Conservation (phyloP, 2,113 vertebrate species). For the Forbesichthys agassizii region DNA sequence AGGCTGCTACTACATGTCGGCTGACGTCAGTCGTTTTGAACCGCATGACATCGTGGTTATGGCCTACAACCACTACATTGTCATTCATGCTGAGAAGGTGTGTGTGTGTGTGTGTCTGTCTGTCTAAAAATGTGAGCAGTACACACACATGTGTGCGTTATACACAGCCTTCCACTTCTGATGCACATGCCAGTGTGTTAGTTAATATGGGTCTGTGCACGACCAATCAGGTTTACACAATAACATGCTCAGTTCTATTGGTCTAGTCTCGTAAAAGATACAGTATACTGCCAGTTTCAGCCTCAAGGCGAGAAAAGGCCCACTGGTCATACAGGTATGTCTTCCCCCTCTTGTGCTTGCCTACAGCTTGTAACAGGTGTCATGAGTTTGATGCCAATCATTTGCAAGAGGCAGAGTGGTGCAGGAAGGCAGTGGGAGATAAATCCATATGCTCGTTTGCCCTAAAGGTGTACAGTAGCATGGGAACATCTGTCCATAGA, state of each 20-base stretch:
- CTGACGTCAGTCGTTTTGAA: constrained; percentile 84
- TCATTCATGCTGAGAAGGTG: constrained; percentile 86
- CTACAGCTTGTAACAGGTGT: background rate
- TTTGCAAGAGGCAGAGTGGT: constrained; percentile 21
- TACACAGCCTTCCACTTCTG: too few species aligned
- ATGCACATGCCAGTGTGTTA: background rate
- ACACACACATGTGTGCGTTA: too few species aligned
- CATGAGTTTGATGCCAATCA: constrained; percentile 29
- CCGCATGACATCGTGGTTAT: constrained; percentile 83
- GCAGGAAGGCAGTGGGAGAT: background rate
- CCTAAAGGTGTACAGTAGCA: background rate
- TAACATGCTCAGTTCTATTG: background rate
- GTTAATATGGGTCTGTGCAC: background rate
- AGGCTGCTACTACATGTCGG: constrained; percentile 79
- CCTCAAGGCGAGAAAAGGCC: too few species aligned
- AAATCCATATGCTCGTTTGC: constrained; percentile 7
- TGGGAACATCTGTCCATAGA: background rate
- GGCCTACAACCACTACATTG: constrained; percentile 77
- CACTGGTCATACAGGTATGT: background rate
- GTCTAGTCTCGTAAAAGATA: background rate
- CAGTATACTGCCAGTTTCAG: background rate
- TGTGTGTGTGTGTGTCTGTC: constrained; percentile 11
- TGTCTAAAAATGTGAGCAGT: background rate
- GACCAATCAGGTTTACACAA: background rate
- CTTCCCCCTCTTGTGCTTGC: background rate